Percentiles rank a stretch among this genome's conserved stretches.
Evolutionary conservation across 2,113 vertebrate genomes (phyloP).

Genomic region (Toxotes chatareus): DNA sequence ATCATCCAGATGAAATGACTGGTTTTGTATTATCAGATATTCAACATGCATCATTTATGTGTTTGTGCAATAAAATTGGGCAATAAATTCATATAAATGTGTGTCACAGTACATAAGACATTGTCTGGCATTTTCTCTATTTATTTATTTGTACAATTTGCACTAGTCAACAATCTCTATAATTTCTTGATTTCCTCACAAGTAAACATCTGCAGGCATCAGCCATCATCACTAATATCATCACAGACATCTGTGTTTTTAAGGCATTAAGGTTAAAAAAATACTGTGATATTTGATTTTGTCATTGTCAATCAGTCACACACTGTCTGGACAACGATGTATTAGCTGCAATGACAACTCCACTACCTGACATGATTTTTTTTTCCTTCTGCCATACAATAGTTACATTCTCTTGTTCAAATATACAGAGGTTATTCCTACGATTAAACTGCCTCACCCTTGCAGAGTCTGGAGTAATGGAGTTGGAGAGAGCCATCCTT

Average conservation of each 20-base stretch:
- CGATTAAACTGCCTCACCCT: too few species aligned
- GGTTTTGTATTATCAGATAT: constrained; percentile 33
- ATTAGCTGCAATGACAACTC: not conserved
- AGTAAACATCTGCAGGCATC: not conserved
- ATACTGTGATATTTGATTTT: not conserved
- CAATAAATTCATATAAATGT: constrained; percentile 18
- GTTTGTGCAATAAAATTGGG: constrained; percentile 67
- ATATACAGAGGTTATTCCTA: too few species aligned
- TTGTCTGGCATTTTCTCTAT: not conserved
- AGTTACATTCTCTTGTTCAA: too few species aligned
- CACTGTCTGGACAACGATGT: too few species aligned
- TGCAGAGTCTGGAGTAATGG: too few species aligned
- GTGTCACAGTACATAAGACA: not conserved
- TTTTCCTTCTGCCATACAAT: too few species aligned
- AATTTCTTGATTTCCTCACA: not conserved
- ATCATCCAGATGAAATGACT: constrained; percentile 7
- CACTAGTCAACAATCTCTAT: not conserved
- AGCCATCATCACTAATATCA: not conserved
- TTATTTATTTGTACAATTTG: not conserved
- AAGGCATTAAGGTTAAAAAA: not conserved
- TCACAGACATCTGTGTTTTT: not conserved
- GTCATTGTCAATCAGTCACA: too few species aligned
- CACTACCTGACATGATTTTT: too few species aligned
- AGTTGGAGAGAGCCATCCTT: too few species aligned
- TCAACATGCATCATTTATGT: constrained; percentile 51